These are phyloP conservation scores for Sussaba pulchella DNA, from an alignment of 2,888 invertebrate species.

Conservation along the genomic window DNA sequence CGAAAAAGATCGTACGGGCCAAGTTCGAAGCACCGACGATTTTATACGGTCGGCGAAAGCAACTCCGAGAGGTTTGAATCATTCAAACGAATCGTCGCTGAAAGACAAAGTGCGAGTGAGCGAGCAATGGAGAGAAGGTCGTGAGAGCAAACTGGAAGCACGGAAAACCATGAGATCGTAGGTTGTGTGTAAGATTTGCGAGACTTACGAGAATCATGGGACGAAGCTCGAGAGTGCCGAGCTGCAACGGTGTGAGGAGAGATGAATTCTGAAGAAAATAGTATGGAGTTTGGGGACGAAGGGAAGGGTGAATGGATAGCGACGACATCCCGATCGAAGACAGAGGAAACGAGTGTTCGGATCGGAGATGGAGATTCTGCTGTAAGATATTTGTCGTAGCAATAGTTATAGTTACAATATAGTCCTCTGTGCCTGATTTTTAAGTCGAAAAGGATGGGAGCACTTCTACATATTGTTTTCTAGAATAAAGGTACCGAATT, in stretches of 20 bases:
- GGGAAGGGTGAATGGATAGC: conserved; percentile 52
- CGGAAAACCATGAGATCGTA: conserved; percentile 26
- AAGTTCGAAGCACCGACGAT: conserved; percentile 63
- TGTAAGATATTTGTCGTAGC: conserved; percentile 28
- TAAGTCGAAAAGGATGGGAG: too few relatives aligned
- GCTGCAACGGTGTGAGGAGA: not conserved
- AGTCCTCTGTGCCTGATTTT: too few relatives aligned
- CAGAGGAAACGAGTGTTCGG: conserved; percentile 24
- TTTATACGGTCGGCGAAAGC: conserved; percentile 50
- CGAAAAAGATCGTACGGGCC: conserved; percentile 47
- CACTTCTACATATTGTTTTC: too few relatives aligned
- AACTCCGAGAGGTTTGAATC: conserved; percentile 59
- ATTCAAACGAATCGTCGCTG: conserved; percentile 62
- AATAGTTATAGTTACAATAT: too few relatives aligned
- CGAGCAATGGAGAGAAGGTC: not conserved
- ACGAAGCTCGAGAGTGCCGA: conserved; percentile 22
- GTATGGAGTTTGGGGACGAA: not conserved
- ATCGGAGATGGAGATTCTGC: conserved; percentile 45
- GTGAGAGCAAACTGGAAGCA: conserved; percentile 25
- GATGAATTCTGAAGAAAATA: conserved; percentile 37
- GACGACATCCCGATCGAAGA: conserved; percentile 45
- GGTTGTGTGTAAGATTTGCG: conserved; percentile 58
- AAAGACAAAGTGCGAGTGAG: conserved; percentile 37
- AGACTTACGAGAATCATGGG: conserved; percentile 55
- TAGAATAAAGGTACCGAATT: too few relatives aligned